Evolutionary conservation across 2,888 invertebrate species (phyloP), one percentile per base, ranked within the genome.

Genomic region (Sturmia bella): DNA sequence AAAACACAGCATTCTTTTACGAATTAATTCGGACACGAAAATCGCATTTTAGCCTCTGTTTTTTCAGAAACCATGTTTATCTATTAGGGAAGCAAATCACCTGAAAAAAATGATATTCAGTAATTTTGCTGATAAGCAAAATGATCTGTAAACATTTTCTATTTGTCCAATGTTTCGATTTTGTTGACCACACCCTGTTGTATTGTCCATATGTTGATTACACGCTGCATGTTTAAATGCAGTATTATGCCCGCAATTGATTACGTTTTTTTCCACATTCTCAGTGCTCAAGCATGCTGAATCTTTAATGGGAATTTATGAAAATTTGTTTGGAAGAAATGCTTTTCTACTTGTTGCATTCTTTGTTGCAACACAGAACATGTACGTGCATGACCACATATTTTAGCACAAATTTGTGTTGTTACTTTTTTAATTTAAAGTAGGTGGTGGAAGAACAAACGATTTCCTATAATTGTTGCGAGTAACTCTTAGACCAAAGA

Each of bases 221-320:
- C 43, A 69, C 45, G 66, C 74, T 76, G 77, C 82, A 74, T 82
- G 81, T 59, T 74, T 70, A 74, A 77, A 73, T 81, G 77, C 61
- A 12, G 73, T 74, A 82, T 70, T 70, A 74, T 82, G 68, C 59
- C 59, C 39, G 64, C 78, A 74, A 82, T 82, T 78, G 74, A 75
- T 82, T 78, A 61, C 39, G 4, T 17, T 24, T 37, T 59, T 69
- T 57, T 32, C 41, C 19, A 9, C 15, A 13, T 64, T 43, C 24
- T 15, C 9, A 15, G 41, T 54, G 63, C n/a, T 54, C 15, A 45
- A 73, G 54, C 52, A 63, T 63, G 54, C 43, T 15, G 63, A 56
- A 63, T 39, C 61, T 59, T 59, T 39, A 66, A 66, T 78, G 64
- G 69, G 74, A 82, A 82, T 82, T 78, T 82, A 69, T 74, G 69